Base-by-base conservation (phyloP, 2,797 vertebrate species). In the Eulemur coronatus region DNA sequence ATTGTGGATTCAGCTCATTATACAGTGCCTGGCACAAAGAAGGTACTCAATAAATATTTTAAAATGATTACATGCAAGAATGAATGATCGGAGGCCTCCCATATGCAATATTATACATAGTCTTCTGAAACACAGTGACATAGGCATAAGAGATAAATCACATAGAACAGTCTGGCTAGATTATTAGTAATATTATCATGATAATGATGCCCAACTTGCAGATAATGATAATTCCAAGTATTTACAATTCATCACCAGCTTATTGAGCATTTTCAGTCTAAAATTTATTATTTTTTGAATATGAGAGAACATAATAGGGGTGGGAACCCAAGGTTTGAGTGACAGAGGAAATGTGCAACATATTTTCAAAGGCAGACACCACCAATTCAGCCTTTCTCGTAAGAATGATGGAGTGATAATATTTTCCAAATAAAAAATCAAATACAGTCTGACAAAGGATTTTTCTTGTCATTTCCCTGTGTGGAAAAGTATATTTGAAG, bases 391-490 rank as follows among this genome's bases (percentile, higher is more conserved):
- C 11, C 84, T 85, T 76, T 88, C 91, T 79, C 35, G 2, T 57
- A 43, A 85, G 72, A 75, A 22, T 89, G 30, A 57, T 63, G 35
- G 22, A 72, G 24, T 84, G 80, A 87, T 67, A 80, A 59, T 95
- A 84, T 96, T 97, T 96, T 95, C n/a, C 26, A 94, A 96, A 80
- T 78, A 46, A 93, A 93, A 90, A 84, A 61, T 89, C 35, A 87
- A 89, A 93, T 89, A 13, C 43, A 76, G 20, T 63, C 4, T 92
- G 46, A 84, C 33, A 93, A 94, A 75, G 13, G 5, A 89, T 82
- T 91, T 67, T 96, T 91, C 75, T 35, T 85, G 38, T 67, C 84
- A 67, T 88, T 95, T 89, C 24, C 28, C 67, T 61, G 22, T 91
- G 22, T 84, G 43, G 17, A 95, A 52, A 85, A 84, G 14, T 35